Conservation (phyloP, 2,113 vertebrate genomes). For the Thamnophis sirtalis region DNA sequence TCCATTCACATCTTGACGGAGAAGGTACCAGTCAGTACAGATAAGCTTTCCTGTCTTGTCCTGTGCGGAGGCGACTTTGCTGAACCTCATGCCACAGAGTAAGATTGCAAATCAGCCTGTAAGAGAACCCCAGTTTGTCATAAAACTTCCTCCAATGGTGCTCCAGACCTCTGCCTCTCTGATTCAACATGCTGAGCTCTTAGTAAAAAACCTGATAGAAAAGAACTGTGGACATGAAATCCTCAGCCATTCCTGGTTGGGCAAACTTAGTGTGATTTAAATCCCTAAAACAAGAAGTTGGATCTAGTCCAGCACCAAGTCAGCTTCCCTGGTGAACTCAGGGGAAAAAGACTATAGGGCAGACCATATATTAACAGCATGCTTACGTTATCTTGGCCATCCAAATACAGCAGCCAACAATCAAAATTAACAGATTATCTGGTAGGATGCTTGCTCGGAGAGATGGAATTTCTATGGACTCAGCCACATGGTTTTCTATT, state of each 20-base stretch:
- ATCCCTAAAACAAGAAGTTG: neutral
- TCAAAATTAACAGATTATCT: neutral
- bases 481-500: neutral
- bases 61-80: neutral
- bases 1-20: neutral
- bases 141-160: neutral
- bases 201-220: neutral
- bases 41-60: neutral
- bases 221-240: neutral
- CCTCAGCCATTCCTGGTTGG: neutral
- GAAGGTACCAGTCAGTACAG: neutral
- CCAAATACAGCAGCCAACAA: neutral
- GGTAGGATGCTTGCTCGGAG: neutral
- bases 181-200: neutral
- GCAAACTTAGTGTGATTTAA: neutral
- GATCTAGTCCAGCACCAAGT: neutral
- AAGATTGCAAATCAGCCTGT: neutral
- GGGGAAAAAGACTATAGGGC: neutral
- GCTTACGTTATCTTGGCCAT: neutral
- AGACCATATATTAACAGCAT: neutral
- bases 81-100: neutral
- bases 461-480: neutral
- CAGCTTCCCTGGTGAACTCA: neutral
- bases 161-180: neutral
- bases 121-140: neutral